phyloP scores from a whole-genome alignment of 2,888 invertebrate genomes.

The Pollenia angustigena region DNA sequence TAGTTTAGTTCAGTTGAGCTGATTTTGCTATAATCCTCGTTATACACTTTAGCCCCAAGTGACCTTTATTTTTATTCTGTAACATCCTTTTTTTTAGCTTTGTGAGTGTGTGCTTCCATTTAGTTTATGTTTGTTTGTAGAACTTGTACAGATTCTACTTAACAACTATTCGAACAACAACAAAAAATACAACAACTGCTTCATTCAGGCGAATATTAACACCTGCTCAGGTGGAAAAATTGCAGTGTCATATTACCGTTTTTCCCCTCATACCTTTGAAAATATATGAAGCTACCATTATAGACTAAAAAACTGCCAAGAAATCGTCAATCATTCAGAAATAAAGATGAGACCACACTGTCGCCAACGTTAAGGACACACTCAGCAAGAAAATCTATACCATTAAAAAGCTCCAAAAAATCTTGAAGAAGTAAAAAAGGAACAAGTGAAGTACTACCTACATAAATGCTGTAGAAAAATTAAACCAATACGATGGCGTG shows the following conservation, averaged over 20 bases:
- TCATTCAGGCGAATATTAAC: conserved; percentile 72
- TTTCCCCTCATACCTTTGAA: conserved; percentile 7
- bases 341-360: conserved; percentile 58
- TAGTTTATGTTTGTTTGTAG: conserved; percentile 43
- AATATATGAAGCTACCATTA: background rate
- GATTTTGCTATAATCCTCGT: conserved; percentile 70
- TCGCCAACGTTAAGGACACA: conserved; percentile 53
- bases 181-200: conserved; percentile 58
- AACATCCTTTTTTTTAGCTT: conserved; percentile 29
- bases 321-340: conserved; percentile 70
- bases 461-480: background rate
- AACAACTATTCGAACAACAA: background rate
- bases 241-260: conserved; percentile 79
- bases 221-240: conserved; percentile 81
- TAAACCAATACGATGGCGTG: too few species aligned
- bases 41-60: conserved; percentile 66
- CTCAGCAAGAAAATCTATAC: conserved; percentile 14
- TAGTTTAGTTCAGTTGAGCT: conserved; percentile 55
- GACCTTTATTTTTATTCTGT: conserved; percentile 60
- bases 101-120: background rate
- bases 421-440: conserved; percentile 27
- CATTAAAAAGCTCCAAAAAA: conserved; percentile 42
- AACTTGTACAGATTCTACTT: conserved; percentile 53
- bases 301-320: conserved; percentile 45
- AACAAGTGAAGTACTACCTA: background rate